phyloP scores from a whole-genome alignment of 2,888 invertebrate species.

The Julus scandinavius region DNA sequence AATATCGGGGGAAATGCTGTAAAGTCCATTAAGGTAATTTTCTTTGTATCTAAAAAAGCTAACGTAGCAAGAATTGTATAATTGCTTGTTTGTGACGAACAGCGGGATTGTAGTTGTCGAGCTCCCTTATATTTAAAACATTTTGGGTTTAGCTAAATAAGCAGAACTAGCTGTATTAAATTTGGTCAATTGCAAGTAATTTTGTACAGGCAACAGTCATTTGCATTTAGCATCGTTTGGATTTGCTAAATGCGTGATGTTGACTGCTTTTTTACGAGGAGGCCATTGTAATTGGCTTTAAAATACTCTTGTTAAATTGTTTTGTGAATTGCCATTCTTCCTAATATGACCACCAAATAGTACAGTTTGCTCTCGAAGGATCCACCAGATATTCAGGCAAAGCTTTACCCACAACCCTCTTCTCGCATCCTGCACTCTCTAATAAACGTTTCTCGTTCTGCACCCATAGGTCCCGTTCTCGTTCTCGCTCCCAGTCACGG shows the following conservation, averaged over 20 bases:
- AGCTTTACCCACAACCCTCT: background rate
- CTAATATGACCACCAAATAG: conserved; percentile 1
- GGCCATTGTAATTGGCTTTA: background rate
- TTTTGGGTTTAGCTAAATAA: background rate
- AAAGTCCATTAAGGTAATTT: background rate
- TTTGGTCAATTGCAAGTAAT: background rate
- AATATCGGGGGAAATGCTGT: background rate
- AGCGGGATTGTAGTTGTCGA: background rate
- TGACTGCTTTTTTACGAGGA: background rate
- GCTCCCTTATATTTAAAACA: background rate
- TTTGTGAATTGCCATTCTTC: background rate
- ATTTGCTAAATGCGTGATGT: background rate
- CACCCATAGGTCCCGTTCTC: conserved; percentile 51
- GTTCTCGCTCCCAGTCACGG: conserved; percentile 52
- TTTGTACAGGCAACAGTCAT: background rate
- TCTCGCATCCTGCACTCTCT: background rate
- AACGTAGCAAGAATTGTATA: background rate
- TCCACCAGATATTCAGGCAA: conserved; percentile 17
- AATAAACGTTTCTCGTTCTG: conserved; percentile 9
- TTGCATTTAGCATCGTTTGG: background rate
- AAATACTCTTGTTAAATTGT: background rate
- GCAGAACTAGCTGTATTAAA: background rate
- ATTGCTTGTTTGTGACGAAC: background rate
- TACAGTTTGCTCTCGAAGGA: conserved; percentile 3
- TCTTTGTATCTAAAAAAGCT: conserved; percentile 1